Evolutionary conservation across 2,888 invertebrate species (phyloP).

Genomic region (Galerucella nymphaeae): DNA sequence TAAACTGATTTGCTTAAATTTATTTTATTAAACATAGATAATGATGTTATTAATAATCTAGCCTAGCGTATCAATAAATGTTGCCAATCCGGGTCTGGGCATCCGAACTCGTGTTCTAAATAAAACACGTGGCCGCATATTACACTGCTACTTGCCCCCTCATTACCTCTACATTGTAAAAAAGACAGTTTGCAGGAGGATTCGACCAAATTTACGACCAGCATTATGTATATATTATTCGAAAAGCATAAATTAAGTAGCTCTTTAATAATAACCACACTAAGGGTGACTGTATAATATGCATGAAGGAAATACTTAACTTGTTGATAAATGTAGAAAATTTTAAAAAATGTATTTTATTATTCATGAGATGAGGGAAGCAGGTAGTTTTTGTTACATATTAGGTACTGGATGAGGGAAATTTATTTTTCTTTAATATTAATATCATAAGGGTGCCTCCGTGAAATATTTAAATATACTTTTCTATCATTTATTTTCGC

Average conservation of each 20-base stretch:
- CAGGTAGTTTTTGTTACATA: not conserved
- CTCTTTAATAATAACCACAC: not conserved
- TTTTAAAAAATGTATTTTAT: not conserved
- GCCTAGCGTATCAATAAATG: not conserved
- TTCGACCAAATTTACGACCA: slow-evolving; percentile 18
- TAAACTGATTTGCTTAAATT: too few relatives aligned
- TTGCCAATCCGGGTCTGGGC: not conserved
- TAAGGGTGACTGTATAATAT: slow-evolving; percentile 2
- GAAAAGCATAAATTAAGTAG: not conserved
- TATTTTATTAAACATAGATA: too few relatives aligned
- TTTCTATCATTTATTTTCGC: not conserved
- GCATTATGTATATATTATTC: slow-evolving; percentile 10
- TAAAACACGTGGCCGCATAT: slow-evolving; percentile 11
- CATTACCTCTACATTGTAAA: slow-evolving; percentile 14
- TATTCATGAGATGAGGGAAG: not conserved
- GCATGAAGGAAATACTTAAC: slow-evolving; percentile 2
- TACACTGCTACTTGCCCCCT: slow-evolving; percentile 18
- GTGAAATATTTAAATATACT: not conserved
- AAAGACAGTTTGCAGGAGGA: slow-evolving; percentile 21
- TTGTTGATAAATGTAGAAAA: not conserved
- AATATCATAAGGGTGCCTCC: slow-evolving; percentile 1
- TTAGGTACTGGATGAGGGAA: not conserved
- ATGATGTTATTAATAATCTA: not conserved
- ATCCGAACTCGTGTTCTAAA: slow-evolving; percentile 2
- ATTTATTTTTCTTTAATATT: not conserved